Evolutionary conservation across 2,113 vertebrate species (phyloP), one percentile per base, ranked within the genome.

Genomic region (Fregata magnificens): DNA sequence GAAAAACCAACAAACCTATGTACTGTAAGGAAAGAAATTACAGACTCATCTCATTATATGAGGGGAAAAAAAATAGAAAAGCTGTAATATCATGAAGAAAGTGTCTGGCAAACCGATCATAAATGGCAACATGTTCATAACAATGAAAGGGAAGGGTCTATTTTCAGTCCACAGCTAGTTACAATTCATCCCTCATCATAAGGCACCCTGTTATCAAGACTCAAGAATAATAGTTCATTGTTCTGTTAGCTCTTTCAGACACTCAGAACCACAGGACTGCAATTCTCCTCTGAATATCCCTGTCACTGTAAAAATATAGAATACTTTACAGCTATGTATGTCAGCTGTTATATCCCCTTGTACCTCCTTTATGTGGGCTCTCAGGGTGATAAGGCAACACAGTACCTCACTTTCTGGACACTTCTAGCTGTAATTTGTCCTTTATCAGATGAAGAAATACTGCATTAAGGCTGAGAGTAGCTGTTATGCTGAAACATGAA

Each of bases 191-290:
- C 47, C 61, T 84, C 61, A 56, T 84, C 91, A 63, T 56, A 93
- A 58, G 78, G 32, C 78, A 77, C 49, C 52, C 86, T 58, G 79
- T 90, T 96, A 97, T 76, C 94, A 76, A 77, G 62, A 56, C 45
- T 40, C 32, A 76, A 24, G 81, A 73, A 88, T 83, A 94, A 92
- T 58, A 74, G 71, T 32, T 82, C 73, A 76, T 89, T 97, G 77
- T 91, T 93, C 84, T 80, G 28, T 69, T 53, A 85, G 61, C 42
- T 90, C 78, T 94, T 91, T 85, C 81, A 95, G 78, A 62, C 70
- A 66, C 59, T 78, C 42, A 71, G 73, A 76, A 63, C 31, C 25
- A 53, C n/a, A 89, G 73, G 26, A 89, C 3, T 82, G 44, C 66
- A 91, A 42, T 82, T 82, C 50, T 89, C 72, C 72, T 70, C 86